phyloP scores from a whole-genome alignment of 2,113 vertebrate species.

The Callochromis pleurospilus region DNA sequence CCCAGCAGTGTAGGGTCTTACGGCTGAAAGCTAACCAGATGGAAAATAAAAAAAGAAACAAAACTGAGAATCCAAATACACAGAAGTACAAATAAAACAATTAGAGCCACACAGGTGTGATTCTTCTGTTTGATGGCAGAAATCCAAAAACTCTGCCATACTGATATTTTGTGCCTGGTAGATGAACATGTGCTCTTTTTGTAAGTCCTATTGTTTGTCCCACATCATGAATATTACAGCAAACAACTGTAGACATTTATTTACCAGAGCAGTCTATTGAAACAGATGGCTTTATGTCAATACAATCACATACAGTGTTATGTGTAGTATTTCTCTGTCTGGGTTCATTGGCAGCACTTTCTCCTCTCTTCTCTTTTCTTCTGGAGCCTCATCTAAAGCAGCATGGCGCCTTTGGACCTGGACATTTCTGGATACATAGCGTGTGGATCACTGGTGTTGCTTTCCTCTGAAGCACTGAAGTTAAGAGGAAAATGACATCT shows the following conservation, averaged over 20 bases:
- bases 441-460: slow-evolving; percentile 38
- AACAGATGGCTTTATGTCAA: background rate
- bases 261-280: background rate
- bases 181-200: background rate
- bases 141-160: background rate
- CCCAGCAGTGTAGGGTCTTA: background rate
- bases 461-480: slow-evolving; percentile 14
- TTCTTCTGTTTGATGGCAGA: background rate
- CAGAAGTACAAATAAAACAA: background rate
- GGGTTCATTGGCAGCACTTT: slow-evolving; percentile 1
- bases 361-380: background rate
- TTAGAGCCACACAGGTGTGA: background rate
- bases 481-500: background rate
- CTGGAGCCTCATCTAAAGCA: background rate
- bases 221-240: background rate
- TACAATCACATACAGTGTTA: background rate
- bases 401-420: background rate
- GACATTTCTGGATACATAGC: slow-evolving; percentile 43
- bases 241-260: background rate
- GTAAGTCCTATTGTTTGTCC: background rate
- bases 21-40: background rate
- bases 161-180: background rate
- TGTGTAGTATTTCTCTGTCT: background rate
- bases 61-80: background rate
- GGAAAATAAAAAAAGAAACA: background rate